These are phyloP conservation scores for Caerostris extrusa DNA, from an alignment of 1,140 invertebrate genomes.

Conservation along the genomic window DNA sequence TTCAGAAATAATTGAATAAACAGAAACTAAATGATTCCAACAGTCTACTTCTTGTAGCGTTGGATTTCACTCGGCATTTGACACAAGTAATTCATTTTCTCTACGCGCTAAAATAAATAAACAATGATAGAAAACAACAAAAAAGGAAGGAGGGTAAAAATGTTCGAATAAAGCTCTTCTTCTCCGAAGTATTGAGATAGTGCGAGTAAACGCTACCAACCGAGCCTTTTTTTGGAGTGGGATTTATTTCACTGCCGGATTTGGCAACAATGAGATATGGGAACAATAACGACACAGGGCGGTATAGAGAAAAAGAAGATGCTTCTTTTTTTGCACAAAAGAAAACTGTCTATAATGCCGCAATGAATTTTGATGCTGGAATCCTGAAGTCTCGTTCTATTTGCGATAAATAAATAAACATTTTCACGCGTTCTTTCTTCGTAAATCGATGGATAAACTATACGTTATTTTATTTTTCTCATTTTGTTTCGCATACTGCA, in stretches of 20 bases:
- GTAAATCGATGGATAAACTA: constrained; percentile 45
- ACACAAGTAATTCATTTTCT: constrained; percentile 8
- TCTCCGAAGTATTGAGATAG: neutral
- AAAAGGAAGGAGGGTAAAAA: neutral
- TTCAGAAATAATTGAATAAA: too few species aligned
- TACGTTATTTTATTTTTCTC: neutral
- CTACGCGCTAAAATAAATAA: neutral
- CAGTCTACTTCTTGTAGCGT: neutral
- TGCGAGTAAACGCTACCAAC: neutral
- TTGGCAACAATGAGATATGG: constrained; percentile 58
- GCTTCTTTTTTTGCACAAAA: neutral
- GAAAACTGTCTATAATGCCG: constrained; percentile 55
- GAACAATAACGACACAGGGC: constrained; percentile 42
- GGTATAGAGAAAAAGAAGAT: constrained; percentile 7
- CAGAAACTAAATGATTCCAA: too few species aligned
- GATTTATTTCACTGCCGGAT: constrained; percentile 30
- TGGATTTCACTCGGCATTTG: neutral
- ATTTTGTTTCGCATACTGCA: neutral
- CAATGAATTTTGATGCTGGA: constrained; percentile 60
- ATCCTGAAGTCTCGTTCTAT: constrained; percentile 1
- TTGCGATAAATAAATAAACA: constrained; percentile 14
- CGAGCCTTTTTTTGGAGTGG: neutral
- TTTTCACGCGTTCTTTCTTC: neutral
- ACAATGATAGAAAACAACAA: neutral
- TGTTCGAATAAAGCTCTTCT: neutral